phyloP scores from a whole-genome alignment of 2,797 vertebrate species.

The Syncerus caffer region DNA sequence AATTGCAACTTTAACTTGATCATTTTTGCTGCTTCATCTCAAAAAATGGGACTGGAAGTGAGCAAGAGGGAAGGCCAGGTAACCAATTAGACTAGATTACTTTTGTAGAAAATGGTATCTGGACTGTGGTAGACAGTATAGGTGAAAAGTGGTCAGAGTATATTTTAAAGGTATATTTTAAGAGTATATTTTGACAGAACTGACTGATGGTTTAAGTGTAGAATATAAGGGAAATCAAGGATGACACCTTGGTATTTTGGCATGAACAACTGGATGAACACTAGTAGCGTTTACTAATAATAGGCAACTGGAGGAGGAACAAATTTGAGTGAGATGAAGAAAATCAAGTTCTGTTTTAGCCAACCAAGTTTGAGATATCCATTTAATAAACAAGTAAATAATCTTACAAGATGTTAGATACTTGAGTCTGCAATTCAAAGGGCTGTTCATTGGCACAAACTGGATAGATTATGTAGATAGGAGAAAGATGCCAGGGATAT shows the following conservation, averaged over 20 bases:
- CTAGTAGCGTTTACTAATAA: background rate
- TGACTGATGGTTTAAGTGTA: background rate
- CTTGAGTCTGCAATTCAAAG: background rate
- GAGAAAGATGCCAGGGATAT: background rate
- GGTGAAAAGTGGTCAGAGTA: background rate
- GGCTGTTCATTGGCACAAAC: background rate
- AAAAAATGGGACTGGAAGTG: background rate
- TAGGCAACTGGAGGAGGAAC: background rate
- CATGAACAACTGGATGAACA: background rate
- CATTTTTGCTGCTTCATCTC: background rate
- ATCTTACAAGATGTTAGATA: background rate
- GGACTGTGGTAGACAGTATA: background rate
- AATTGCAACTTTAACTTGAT: background rate
- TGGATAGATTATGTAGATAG: background rate
- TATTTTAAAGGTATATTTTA: background rate
- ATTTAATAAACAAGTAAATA: background rate
- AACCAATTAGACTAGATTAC: background rate
- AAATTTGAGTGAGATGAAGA: background rate
- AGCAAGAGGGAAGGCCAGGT: background rate
- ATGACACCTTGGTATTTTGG: slow-evolving; percentile 1
- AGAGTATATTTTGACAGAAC: background rate
- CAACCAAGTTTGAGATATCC: background rate
- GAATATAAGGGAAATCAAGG: background rate
- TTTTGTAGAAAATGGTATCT: background rate
- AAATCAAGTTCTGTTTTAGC: background rate